Percentiles rank a stretch among this genome's conserved stretches.
Conservation (phyloP, 2,797 vertebrate species). For the Acomys russatus region DNA sequence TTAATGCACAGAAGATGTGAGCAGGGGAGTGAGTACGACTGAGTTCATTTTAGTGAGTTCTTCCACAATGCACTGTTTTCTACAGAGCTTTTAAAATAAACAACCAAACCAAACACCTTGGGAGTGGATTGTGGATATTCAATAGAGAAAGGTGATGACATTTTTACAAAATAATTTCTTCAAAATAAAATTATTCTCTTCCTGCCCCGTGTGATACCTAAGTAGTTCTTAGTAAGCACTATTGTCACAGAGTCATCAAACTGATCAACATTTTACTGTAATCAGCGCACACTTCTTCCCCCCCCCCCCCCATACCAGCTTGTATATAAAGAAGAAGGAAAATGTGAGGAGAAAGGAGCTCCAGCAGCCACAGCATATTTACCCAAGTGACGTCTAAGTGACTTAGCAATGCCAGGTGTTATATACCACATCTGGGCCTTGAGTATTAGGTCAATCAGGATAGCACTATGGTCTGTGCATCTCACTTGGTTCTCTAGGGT, state of each 20-base stretch:
- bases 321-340: background rate
- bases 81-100: background rate
- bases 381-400: background rate
- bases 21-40: background rate
- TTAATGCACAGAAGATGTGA: background rate
- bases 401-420: background rate
- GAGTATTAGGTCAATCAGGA: background rate
- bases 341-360: background rate
- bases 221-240: background rate
- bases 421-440: background rate
- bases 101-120: conserved; percentile 19
- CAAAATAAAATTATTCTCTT: conserved; percentile 8
- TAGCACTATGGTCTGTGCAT: background rate
- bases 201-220: background rate
- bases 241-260: background rate
- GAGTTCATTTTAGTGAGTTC: conserved; percentile 1
- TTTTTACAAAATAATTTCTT: background rate
- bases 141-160: background rate
- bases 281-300: background rate
- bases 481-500: background rate
- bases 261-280: background rate
- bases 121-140: background rate
- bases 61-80: background rate
- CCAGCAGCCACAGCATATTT: background rate
- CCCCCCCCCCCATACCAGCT: background rate